Percentiles rank a stretch among this genome's conserved stretches.
These are phyloP conservation scores for Abramis brama DNA, from an alignment of 2,113 vertebrate species.

Conservation along the genomic window DNA sequence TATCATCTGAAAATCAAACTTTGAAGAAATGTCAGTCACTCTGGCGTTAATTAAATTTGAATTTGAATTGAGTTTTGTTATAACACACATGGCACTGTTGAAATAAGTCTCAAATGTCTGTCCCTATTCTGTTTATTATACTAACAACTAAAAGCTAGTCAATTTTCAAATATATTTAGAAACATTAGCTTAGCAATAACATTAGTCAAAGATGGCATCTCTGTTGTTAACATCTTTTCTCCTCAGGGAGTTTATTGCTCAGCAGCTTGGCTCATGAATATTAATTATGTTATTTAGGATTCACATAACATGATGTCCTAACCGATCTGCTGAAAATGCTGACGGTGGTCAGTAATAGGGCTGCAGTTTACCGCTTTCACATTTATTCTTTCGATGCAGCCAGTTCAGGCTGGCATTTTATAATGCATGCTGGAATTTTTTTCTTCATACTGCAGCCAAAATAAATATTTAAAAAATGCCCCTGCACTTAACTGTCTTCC, in stretches of 20 bases:
- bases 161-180: not conserved
- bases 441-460: not conserved
- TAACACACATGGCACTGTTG: not conserved
- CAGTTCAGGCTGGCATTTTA: not conserved
- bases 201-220: not conserved
- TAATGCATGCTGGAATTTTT: not conserved
- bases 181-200: not conserved
- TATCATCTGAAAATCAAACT: not conserved
- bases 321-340: not conserved
- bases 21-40: not conserved
- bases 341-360: not conserved
- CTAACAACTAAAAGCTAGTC: not conserved
- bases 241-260: not conserved
- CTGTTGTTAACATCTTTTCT: not conserved
- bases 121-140: not conserved
- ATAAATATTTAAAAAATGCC: not conserved
- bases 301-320: not conserved
- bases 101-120: not conserved
- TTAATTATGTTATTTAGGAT: not conserved
- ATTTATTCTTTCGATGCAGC: not conserved
- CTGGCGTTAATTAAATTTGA: not conserved
- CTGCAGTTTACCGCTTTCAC: not conserved
- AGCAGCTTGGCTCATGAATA: conserved; percentile 11
- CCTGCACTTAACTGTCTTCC: not conserved
- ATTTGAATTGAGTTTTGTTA: not conserved